phyloP scores from a whole-genome alignment of 2,888 invertebrate genomes.

The Electrophaes corylata region DNA sequence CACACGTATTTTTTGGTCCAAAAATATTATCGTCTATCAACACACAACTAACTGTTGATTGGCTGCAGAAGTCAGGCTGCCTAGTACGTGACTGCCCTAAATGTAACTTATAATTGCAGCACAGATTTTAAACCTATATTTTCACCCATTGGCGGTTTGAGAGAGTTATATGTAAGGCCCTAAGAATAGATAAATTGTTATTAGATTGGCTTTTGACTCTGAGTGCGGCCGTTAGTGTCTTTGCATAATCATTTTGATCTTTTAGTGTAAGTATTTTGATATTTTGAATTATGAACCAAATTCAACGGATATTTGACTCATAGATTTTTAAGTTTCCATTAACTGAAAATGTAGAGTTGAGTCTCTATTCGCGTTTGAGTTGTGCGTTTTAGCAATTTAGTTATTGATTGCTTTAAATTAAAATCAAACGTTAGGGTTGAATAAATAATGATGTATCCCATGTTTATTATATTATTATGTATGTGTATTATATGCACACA shows the following conservation, averaged over 20 bases:
- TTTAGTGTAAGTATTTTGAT: neutral
- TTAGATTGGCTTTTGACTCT: neutral
- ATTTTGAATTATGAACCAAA: neutral
- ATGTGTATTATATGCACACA: constrained; percentile 13
- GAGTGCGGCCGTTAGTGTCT: constrained; percentile 9
- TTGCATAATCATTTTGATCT: constrained; percentile 11
- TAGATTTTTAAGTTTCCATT: neutral
- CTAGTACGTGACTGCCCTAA: too few species aligned
- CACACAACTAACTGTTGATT: too few species aligned
- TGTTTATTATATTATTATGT: constrained; percentile 19
- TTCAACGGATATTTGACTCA: neutral
- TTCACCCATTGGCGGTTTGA: too few species aligned
- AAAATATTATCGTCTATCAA: too few species aligned
- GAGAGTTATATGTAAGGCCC: neutral
- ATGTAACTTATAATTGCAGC: too few species aligned
- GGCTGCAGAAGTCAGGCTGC: too few species aligned
- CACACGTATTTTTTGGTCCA: too few species aligned
- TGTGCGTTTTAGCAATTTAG: neutral
- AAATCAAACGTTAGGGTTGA: neutral
- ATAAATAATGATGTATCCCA: constrained; percentile 12
- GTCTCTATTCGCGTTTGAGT: neutral
- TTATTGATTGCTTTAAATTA: neutral
- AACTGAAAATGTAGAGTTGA: neutral
- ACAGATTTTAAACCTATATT: too few species aligned
- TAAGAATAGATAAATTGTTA: constrained; percentile 35